These are phyloP conservation scores for Dascillus cervinus DNA, from an alignment of 2,888 invertebrate genomes.

Conservation along the genomic window DNA sequence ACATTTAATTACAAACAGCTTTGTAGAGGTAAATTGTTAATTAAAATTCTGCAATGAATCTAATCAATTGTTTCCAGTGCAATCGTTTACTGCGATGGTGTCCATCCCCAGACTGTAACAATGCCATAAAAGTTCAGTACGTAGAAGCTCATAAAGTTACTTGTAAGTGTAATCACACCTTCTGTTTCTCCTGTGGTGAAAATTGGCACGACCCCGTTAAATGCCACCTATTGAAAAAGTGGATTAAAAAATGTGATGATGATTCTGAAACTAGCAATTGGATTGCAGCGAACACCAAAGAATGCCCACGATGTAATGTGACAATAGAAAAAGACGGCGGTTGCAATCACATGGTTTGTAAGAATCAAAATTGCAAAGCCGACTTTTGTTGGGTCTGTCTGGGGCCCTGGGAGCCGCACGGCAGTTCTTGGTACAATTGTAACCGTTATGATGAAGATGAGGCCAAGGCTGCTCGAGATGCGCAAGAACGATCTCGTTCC, in stretches of 20 bases:
- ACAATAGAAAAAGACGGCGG: conserved; percentile 97
- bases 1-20: conserved; percentile 96
- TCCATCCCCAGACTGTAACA: conserved; percentile 95
- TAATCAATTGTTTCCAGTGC: conserved; percentile 48
- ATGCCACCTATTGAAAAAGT: conserved; percentile 84
- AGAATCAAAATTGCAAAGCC: conserved; percentile 94
- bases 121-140: conserved; percentile 87
- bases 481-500: conserved; percentile 88
- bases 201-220: conserved; percentile 98
- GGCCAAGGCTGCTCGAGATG: conserved; percentile 92
- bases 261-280: conserved; percentile 99
- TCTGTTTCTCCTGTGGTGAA: conserved; percentile 95
- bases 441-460: conserved; percentile 95
- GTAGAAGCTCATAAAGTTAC: conserved; percentile 87
- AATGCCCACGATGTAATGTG: conserved; percentile 96
- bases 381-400: conserved; percentile 99
- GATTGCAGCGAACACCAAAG: conserved; percentile 99
- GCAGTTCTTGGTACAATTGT: conserved; percentile 97
- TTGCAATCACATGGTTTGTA: conserved; percentile 98
- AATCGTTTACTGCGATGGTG: conserved; percentile 96
- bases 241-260: conserved; percentile 99
- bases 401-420: conserved; percentile 98
- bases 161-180: conserved; percentile 86
- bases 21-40: conserved; percentile 72
- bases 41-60: conserved; percentile 1